Evolutionary conservation across 2,888 invertebrate species (phyloP).

Genomic region (Galeruca laticollis): DNA sequence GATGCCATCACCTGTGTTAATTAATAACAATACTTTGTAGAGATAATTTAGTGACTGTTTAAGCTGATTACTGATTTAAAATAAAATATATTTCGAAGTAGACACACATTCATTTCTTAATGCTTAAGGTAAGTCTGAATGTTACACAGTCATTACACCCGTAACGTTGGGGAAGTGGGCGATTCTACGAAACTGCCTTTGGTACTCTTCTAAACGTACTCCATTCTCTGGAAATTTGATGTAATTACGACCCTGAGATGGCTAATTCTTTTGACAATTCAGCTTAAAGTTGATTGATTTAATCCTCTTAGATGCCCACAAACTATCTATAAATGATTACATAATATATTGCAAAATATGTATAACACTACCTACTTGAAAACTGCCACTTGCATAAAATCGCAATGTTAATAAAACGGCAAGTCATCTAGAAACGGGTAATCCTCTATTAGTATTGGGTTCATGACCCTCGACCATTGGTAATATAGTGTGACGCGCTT

Average conservation of each 20-base stretch:
- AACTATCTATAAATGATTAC: slow-evolving; percentile 23
- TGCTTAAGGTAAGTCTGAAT: too few species aligned
- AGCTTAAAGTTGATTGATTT: slow-evolving; percentile 32
- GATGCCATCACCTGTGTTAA: too few species aligned
- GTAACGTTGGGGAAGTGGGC: neutral
- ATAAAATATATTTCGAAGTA: too few species aligned
- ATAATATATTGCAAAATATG: slow-evolving; percentile 3
- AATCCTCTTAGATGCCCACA: slow-evolving; percentile 30
- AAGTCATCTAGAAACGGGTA: slow-evolving; percentile 8
- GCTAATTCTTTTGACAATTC: slow-evolving; percentile 28
- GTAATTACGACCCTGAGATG: slow-evolving; percentile 25
- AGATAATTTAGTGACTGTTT: too few species aligned
- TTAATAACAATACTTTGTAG: too few species aligned
- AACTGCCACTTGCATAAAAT: slow-evolving; percentile 17
- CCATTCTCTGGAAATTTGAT: slow-evolving; percentile 30
- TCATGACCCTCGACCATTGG: slow-evolving; percentile 13
- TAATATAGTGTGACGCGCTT: too few species aligned
- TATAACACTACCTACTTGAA: neutral
- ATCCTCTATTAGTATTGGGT: slow-evolving; percentile 2
- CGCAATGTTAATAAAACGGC: slow-evolving; percentile 6
- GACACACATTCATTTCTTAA: too few species aligned
- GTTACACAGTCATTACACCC: too few species aligned
- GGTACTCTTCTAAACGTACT: neutral
- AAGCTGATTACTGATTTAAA: too few species aligned
- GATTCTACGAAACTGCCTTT: neutral